Base-by-base conservation (phyloP, 2,113 vertebrate genomes). In the Tyrannus savana region DNA sequence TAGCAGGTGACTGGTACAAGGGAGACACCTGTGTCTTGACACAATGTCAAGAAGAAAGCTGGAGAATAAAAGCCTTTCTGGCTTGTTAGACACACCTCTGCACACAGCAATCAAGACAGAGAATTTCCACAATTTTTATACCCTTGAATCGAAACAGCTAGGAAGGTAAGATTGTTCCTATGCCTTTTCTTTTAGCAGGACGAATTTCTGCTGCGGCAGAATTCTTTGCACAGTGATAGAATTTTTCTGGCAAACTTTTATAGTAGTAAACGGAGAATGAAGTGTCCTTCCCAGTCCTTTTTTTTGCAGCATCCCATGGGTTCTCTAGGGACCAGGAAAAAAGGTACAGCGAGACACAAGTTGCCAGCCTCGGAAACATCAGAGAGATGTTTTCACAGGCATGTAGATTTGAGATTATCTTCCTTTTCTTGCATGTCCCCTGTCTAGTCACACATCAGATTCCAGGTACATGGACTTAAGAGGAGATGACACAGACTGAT, bases 61-160 rank as follows among this genome's bases (percentile, higher is more conserved):
- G 93, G 99, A 99, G 95, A 98, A 97, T 88, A 98, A 98, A 81
- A 98, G 97, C 96, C 95, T 98, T 72, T 90, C 98, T 6, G 99
- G 98, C 87, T 97, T 99, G 83, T 93, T 99, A 68, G 98, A 99
- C 31, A 92, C 97, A 12, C 97, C 99, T 58, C 97, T 97, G 37
- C 98, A 99, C 93, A 99, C 98, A 5, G 97, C 96, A 5, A 98
- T 99, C 87, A 98, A 93, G 95, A 95, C 93, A 10, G 99, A 99
- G 24, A 98, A 98, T 31, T 97, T 99, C 88, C 96, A 99, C 37
- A 97, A 92, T 89, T 98, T 98, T 52, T 99, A 99, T 78, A 95
- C 98, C 23, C 96, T 99, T 83, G 98, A 98, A 44, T 84, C 97
- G 2, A 98, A 98, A 41, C 99, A 99, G 63, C 95, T 99, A 4